Evolutionary conservation across 2,888 invertebrate species (phyloP), one percentile per base, ranked within the genome.

Genomic region (Caenorhabditis auriculariae): DNA sequence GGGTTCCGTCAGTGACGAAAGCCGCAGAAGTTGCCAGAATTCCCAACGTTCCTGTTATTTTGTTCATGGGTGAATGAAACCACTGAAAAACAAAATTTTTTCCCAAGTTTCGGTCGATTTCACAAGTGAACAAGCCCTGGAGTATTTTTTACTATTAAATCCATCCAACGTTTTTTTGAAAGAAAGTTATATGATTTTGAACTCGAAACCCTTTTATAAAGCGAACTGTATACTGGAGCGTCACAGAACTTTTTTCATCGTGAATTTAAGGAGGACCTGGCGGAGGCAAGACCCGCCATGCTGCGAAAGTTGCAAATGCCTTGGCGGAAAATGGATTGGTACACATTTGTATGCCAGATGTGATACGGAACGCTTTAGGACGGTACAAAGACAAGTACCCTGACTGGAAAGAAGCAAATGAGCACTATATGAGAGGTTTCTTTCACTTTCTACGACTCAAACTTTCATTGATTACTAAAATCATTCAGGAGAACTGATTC

Each of bases 341-440:
- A 0, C 81, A 81, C 60, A 74, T 81, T 46, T 82, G 78, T 53
- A 76, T 81, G 76, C 81, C 81, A 17, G 75, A 75, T 52, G 55
- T 66, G 9, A 74, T 81, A 27, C 55, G 73, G 26, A 48, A 62
- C 6, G 78, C 79, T 4, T 65, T 81, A 4, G 59, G 66, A 19
- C 71, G 72, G 51, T 82, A 81, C 62, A 78, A 80, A 58, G 78
- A 78, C 60, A 71, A 69, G 26, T 74, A 73, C 60, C 66, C 72
- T 9, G 81, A 82, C 44, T 81, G 81, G 81, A 71, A 72, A 46
- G 78, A 77, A 3, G 81, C 81, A 2, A 72, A 76, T 27, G 74
- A 73, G 15, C 57, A 64, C 51, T 80, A 81, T 57, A 53, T 72
- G 15, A 53, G 74, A 57, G 80, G 79, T 75, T 27, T 35, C 35